A percentile compares a stretch with the other conserved stretches of the same genome.
Conservation (phyloP, 35 echinoderm and acorn worm genomes). For the Apostichopus parvimensis region DNA sequence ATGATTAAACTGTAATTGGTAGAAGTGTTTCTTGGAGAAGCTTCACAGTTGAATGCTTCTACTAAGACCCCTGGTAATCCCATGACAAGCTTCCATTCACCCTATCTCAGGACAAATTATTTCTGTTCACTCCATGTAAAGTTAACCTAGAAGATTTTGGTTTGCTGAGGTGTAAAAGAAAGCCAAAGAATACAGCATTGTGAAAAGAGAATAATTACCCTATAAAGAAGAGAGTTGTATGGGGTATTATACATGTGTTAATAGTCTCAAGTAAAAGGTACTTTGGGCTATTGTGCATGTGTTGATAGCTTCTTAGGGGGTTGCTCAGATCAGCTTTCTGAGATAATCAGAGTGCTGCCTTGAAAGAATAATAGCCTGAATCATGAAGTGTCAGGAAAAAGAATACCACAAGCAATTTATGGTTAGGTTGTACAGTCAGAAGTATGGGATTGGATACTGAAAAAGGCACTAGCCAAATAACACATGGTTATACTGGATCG, state of each 20-base stretch:
- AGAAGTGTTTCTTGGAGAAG: not conserved
- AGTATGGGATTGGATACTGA: too few relatives aligned
- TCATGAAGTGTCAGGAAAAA: too few relatives aligned
- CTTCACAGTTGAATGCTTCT: not conserved
- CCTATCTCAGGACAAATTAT: not conserved
- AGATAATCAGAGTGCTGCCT: too few relatives aligned
- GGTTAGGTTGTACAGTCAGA: too few relatives aligned
- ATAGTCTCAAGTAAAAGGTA: not conserved
- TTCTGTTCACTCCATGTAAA: not conserved
- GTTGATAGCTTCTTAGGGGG: not conserved
- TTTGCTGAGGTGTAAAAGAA: not conserved
- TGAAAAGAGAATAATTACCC: not conserved
- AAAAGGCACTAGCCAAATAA: too few relatives aligned
- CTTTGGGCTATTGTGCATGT: not conserved
- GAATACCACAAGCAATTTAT: too few relatives aligned
- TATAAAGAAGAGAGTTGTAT: not conserved
- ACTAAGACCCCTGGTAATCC: not conserved
- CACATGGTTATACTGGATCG: too few relatives aligned
- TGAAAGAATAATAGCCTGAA: too few relatives aligned
- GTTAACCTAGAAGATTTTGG: not conserved
- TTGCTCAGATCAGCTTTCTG: too few relatives aligned
- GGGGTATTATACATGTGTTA: too few relatives aligned
- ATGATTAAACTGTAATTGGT: too few relatives aligned
- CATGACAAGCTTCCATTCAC: not conserved
- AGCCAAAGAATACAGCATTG: not conserved